A percentile compares a stretch with the other conserved stretches of the same genome.
Conservation (phyloP, 2,888 invertebrate genomes). For the Nephrocerus scutellatus region DNA sequence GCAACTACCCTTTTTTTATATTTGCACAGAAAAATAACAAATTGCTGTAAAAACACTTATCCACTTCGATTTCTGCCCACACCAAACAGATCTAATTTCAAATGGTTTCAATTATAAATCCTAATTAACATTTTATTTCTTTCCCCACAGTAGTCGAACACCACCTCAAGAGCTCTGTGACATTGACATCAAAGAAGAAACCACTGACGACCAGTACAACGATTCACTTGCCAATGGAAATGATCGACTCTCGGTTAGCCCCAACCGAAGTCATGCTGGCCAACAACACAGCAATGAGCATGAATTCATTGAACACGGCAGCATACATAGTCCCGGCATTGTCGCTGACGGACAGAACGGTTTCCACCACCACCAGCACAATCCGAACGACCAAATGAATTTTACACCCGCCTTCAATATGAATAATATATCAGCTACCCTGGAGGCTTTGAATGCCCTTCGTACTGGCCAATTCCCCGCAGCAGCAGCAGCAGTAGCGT, state of each 20-base stretch:
- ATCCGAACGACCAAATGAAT: constrained; percentile 32
- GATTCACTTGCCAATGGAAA: constrained; percentile 26
- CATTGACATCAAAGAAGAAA: constrained; percentile 45
- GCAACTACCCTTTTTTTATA: too few species aligned
- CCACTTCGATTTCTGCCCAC: too few species aligned
- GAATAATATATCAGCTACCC: constrained; percentile 45
- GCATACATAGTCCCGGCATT: constrained; percentile 24
- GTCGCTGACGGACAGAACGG: constrained; percentile 14
- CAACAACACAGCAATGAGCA: too few species aligned
- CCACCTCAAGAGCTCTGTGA: constrained; percentile 45
- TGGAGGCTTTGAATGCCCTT: constrained; percentile 44
- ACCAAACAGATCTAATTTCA: not conserved
- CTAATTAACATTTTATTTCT: constrained; percentile 1
- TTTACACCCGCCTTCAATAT: constrained; percentile 43
- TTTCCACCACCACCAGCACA: constrained; percentile 19
- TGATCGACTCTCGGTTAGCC: too few species aligned
- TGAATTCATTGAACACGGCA: too few species aligned
- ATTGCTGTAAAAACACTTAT: too few species aligned
- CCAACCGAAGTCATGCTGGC: constrained; percentile 7
- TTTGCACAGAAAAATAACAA: too few species aligned
- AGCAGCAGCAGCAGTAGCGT: constrained; percentile 40
- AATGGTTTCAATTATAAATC: not conserved
- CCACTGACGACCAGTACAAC: constrained; percentile 38
- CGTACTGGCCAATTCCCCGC: constrained; percentile 41
- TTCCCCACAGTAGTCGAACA: constrained; percentile 40